Percentiles rank a stretch among this genome's conserved stretches.
These are phyloP conservation scores for Phallusia fumigata DNA, from an alignment of 23 tunicate genomes.

Conservation along the genomic window DNA sequence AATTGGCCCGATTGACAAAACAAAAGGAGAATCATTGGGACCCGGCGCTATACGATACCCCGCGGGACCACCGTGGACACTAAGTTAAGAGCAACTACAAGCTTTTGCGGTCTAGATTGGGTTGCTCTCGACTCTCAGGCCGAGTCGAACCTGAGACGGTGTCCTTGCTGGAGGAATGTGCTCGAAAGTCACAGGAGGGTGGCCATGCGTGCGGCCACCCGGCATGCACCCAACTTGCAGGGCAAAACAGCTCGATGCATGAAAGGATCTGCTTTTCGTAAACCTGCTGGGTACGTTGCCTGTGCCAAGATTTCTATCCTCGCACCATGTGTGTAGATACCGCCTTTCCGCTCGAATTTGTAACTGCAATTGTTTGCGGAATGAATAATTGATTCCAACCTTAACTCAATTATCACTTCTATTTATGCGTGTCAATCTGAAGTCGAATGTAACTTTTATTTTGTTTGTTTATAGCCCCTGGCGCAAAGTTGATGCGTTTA, in stretches of 20 bases:
- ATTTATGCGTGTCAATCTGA: too few relatives aligned
- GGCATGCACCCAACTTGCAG: background rate
- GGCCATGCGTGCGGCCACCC: constrained; percentile 17
- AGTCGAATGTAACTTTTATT: too few relatives aligned
- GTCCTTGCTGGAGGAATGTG: constrained; percentile 18
- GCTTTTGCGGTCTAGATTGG: background rate
- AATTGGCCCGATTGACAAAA: background rate
- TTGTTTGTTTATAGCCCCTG: too few relatives aligned
- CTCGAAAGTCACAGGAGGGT: background rate
- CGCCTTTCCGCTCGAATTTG: background rate
- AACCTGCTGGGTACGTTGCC: too few relatives aligned
- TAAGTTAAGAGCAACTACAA: background rate
- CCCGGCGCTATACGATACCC: background rate
- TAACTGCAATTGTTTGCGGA: background rate
- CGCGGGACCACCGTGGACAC: constrained; percentile 7
- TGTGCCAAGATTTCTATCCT: too few relatives aligned
- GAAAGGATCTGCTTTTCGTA: too few relatives aligned
- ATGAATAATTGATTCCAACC: background rate
- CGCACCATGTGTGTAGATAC: background rate
- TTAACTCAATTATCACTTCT: too few relatives aligned
- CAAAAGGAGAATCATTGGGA: background rate
- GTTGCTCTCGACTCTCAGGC: background rate
- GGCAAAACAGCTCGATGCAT: too few relatives aligned
- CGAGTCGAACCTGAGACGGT: background rate
- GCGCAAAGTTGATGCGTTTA: too few relatives aligned